These are phyloP conservation scores for Quadroppia sp. DNA, from an alignment of 2,888 invertebrate species.

Conservation along the genomic window DNA sequence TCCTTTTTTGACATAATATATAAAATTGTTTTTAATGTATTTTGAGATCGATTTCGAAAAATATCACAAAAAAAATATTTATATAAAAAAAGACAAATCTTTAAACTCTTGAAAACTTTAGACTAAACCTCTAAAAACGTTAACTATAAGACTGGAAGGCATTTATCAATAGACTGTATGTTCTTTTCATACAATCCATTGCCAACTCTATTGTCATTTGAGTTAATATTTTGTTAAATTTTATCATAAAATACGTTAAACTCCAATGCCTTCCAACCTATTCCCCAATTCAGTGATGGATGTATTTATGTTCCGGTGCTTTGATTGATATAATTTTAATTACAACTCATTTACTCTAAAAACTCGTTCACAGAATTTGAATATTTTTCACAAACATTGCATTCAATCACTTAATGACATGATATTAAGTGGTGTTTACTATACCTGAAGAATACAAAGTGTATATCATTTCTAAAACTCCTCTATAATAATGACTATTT, in stretches of 20 bases:
- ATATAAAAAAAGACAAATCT: neutral
- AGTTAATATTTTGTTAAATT: too few species aligned
- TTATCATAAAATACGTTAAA: too few species aligned
- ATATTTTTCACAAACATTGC: too few species aligned
- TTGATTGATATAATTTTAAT: conserved; percentile 35
- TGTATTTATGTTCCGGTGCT: conserved; percentile 27
- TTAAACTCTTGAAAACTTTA: neutral
- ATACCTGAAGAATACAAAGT: neutral
- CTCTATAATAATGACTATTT: too few species aligned
- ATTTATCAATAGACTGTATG: neutral
- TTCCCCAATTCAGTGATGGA: conserved; percentile 25
- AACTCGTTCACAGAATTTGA: too few species aligned
- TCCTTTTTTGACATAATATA: conserved; percentile 5
- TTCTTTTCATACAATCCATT: too few species aligned
- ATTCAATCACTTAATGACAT: conserved; percentile 1
- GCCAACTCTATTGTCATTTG: conserved; percentile 13
- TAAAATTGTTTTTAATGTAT: neutral
- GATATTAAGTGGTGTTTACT: conserved; percentile 1
- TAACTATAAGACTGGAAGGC: conserved; percentile 10
- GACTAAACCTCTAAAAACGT: neutral
- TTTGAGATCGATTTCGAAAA: conserved; percentile 14
- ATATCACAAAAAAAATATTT: neutral
- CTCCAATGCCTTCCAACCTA: too few species aligned
- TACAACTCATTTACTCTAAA: too few species aligned
- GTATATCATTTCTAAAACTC: neutral